phyloP scores from a whole-genome alignment of 2,113 vertebrate genomes.

The Callaeas wilsoni region DNA sequence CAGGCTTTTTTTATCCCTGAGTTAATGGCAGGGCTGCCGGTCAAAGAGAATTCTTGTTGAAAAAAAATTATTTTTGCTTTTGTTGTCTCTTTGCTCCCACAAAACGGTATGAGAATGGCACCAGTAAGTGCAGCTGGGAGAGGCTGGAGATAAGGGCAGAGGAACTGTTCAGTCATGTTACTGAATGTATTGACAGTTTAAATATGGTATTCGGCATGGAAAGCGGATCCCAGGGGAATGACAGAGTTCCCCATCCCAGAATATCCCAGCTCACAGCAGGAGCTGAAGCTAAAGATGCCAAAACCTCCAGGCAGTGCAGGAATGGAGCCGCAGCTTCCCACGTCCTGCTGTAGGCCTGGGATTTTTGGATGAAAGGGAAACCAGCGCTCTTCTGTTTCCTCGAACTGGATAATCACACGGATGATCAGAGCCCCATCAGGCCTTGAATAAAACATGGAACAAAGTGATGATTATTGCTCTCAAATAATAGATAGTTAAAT shows the following conservation, averaged over 20 bases:
- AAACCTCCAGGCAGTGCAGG: not conserved
- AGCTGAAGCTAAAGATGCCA: not conserved
- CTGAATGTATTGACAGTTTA: not conserved
- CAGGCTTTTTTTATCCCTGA: not conserved
- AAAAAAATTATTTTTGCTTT: not conserved
- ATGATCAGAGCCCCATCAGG: not conserved
- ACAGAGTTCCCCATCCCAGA: not conserved
- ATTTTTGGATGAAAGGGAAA: not conserved
- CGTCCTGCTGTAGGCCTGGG: not conserved
- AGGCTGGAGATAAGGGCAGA: not conserved
- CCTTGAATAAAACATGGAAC: not conserved
- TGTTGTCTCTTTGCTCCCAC: not conserved
- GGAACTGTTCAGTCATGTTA: not conserved
- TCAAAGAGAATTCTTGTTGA: not conserved
- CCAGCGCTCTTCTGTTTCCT: not conserved
- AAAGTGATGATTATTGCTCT: not conserved
- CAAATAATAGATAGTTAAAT: not conserved
- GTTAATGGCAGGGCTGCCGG: not conserved
- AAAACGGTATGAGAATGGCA: not conserved
- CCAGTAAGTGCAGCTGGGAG: not conserved
- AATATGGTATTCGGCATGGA: not conserved
- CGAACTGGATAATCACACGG: accelerated
- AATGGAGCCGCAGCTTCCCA: not conserved
- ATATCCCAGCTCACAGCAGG: not conserved
- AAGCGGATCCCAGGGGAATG: not conserved